Evolutionary conservation across 2,888 invertebrate species (phyloP), one percentile per base, ranked within the genome.

Genomic region (Artemia sp.): DNA sequence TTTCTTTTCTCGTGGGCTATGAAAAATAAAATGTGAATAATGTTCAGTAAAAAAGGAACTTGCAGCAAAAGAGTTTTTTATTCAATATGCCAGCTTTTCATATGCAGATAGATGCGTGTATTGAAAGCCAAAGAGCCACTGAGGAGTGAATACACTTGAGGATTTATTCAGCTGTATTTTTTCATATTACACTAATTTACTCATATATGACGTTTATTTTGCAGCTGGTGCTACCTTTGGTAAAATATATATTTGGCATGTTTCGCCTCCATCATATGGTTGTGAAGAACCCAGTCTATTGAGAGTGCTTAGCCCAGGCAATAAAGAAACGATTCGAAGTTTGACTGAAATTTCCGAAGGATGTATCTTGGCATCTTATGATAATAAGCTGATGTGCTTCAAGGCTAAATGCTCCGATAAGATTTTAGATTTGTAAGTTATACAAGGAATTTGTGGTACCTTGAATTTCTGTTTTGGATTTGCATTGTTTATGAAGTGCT

Each of bases 241-340:
- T 58, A 58, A 24, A 58, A 58, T 58, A n/a, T 58, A 58, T 24
- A 58, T 58, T 24, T 58, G 64, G 64, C n/a, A 24, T 24, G 24
- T 58, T 1, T 8, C 10, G 9, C 14, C 64, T n/a, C 64, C 64
- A 58, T 58, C 64, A 19, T n/a, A 19, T 10, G 11, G 64, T 10
- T n/a, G 24, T 19, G 24, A n/a, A 9, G 64, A 58, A 58, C 64
- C 64, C 64, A 58, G 14, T 58, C 24, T 58, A 58, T 10, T 58
- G 64, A n/a, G 64, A 58, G 11, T 58, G 9, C 9, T 58, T 0
- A 58, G 24, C 8, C n/a, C 64, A 19, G 64, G 24, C 24, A n/a
- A 58, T 24, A 58, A 58, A 24, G 24, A 24, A 8, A 24, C 24
- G 14, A 10, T 58, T 58, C 64, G 64, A 10, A 58, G 14, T 58